Percentiles rank a stretch among this genome's conserved stretches.
These are phyloP conservation scores for Endomychus coccineus DNA, from an alignment of 2,888 invertebrate species.

Conservation along the genomic window DNA sequence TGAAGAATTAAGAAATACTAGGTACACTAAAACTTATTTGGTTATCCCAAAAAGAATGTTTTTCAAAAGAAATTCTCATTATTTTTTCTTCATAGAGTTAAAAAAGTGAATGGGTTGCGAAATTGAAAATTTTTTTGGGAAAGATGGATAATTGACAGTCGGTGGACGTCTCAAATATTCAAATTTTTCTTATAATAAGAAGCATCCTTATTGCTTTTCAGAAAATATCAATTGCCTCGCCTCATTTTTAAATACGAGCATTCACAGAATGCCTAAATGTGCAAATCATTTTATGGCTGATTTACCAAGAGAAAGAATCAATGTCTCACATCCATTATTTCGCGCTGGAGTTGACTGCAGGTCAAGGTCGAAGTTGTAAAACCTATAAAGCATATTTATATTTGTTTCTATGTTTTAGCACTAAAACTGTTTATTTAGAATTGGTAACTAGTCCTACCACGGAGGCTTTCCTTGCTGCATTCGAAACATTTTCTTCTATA, in stretches of 20 bases:
- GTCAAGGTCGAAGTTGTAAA: conserved; percentile 2
- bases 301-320: not conserved
- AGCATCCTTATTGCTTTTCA: not conserved
- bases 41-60: too few species aligned
- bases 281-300: not conserved
- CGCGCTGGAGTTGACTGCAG: not conserved
- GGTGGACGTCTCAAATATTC: not conserved
- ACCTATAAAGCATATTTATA: conserved; percentile 2
- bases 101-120: too few species aligned
- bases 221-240: conserved; percentile 1
- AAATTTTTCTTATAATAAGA: not conserved
- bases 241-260: conserved; percentile 5
- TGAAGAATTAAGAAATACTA: too few species aligned
- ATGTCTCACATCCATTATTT: not conserved
- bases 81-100: too few species aligned
- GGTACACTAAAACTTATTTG: too few species aligned
- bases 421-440: conserved; percentile 2
- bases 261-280: not conserved
- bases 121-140: too few species aligned
- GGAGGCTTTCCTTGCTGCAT: not conserved
- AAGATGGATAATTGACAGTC: not conserved
- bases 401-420: not conserved
- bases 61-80: too few species aligned
- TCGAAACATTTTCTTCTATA: not conserved
- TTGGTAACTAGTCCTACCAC: conserved; percentile 1